Evolutionary conservation across 2,888 invertebrate genomes (phyloP).

Genomic region (Chaitophorus viminalis): DNA sequence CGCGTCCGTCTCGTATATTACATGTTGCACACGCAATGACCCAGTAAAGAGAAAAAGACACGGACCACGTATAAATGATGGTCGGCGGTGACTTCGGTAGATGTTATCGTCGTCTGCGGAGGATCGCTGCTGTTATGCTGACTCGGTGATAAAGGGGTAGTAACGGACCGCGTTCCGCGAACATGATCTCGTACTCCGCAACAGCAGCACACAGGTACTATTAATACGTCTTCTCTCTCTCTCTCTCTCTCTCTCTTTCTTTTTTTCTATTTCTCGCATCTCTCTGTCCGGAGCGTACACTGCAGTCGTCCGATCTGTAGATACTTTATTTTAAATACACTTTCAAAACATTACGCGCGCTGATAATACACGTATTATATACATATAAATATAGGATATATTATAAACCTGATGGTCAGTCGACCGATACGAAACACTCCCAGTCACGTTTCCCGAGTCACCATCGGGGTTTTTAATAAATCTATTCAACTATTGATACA

Average conservation of each 20-base stretch:
- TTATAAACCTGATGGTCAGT: slow-evolving; percentile 47
- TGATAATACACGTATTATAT: slow-evolving; percentile 31
- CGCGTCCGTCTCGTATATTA: slow-evolving; percentile 17
- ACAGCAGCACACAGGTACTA: neutral
- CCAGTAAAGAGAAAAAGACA: slow-evolving; percentile 27
- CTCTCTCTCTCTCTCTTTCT: too few species aligned
- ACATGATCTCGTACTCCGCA: neutral
- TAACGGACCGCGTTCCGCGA: neutral
- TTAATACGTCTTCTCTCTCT: neutral
- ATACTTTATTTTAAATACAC: slow-evolving; percentile 34
- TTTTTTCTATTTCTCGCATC: neutral
- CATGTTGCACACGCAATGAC: slow-evolving; percentile 31
- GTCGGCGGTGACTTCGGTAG: neutral
- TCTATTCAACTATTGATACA: slow-evolving; percentile 35
- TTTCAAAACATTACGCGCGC: slow-evolving; percentile 52
- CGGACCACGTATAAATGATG: neutral
- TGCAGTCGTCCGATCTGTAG: neutral
- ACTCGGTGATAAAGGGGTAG: neutral
- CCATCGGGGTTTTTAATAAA: slow-evolving; percentile 43
- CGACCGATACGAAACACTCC: slow-evolving; percentile 58
- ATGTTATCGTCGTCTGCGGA: neutral
- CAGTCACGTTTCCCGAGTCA: slow-evolving; percentile 57
- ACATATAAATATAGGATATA: neutral
- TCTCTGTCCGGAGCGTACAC: neutral
- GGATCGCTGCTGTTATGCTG: neutral